These are phyloP conservation scores for Silurus meridionalis DNA, from an alignment of 2,113 vertebrate genomes.

Conservation along the genomic window DNA sequence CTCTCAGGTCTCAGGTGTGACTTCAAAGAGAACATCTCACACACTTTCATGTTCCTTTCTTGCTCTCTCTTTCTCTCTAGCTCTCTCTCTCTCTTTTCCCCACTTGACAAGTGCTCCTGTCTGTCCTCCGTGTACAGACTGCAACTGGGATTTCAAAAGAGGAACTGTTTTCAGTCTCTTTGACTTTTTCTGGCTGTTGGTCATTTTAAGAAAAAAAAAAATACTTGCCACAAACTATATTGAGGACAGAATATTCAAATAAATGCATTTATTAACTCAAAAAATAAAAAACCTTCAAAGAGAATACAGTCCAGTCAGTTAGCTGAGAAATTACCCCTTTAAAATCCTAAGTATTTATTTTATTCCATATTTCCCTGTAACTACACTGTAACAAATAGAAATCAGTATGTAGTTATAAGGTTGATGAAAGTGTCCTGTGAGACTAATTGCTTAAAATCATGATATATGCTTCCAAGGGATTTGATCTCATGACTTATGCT, in stretches of 20 bases:
- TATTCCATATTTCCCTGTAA: neutral
- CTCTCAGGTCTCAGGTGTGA: constrained; percentile 40
- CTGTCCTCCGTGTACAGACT: neutral
- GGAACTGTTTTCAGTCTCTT: neutral
- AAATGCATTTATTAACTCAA: neutral
- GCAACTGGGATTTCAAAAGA: constrained; percentile 14
- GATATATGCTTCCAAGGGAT: neutral
- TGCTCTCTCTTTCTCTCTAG: neutral
- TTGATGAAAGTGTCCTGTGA: neutral
- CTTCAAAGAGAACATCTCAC: constrained; percentile 42
- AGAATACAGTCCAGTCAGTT: neutral
- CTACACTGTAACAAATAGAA: neutral
- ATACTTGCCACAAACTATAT: neutral
- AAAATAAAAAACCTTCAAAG: neutral
- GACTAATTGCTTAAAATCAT: neutral
- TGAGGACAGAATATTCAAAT: neutral
- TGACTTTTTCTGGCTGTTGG: neutral
- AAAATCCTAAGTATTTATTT: neutral
- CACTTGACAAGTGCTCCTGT: constrained; percentile 5
- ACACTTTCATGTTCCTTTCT: constrained; percentile 33
- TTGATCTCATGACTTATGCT: neutral
- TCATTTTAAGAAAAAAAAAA: neutral
- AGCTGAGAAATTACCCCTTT: neutral
- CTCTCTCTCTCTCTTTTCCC: neutral
- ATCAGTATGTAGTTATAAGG: neutral